These are phyloP conservation scores for Leptobrachium ailaonicum DNA, from an alignment of 2,113 vertebrate species.

Conservation along the genomic window DNA sequence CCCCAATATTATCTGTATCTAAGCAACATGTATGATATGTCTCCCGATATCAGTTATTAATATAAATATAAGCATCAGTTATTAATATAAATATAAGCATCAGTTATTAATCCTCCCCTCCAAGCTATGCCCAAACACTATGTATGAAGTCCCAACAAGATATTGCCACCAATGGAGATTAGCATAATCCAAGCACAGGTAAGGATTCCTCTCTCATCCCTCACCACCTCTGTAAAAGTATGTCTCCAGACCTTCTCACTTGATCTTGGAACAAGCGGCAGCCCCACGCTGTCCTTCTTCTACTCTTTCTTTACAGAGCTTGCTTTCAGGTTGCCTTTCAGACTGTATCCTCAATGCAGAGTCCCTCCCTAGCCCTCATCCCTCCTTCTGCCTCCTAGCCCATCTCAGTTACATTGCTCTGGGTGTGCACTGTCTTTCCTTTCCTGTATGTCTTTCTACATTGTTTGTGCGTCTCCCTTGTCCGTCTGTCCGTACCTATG, in stretches of 20 bases:
- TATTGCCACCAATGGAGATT: too few species aligned
- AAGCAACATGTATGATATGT: neutral
- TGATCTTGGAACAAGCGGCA: slow-evolving; percentile 27
- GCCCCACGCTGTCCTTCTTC: neutral
- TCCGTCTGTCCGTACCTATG: slow-evolving; percentile 13
- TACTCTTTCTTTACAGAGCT: slow-evolving; percentile 25
- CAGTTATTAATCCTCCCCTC: too few species aligned
- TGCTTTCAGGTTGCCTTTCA: slow-evolving; percentile 42
- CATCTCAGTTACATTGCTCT: slow-evolving; percentile 30
- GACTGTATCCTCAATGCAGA: slow-evolving; percentile 38
- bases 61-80: neutral
- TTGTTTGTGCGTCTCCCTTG: slow-evolving; percentile 11
- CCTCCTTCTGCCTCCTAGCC: slow-evolving; percentile 47
- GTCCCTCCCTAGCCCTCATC: slow-evolving; percentile 43
- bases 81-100: neutral
- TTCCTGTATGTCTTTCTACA: slow-evolving; percentile 28
- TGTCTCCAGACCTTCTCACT: neutral
- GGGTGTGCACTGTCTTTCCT: slow-evolving; percentile 34
- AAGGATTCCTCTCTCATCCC: too few species aligned
- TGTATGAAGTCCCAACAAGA: too few species aligned
- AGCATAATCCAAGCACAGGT: too few species aligned
- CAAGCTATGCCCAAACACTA: too few species aligned
- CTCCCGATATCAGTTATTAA: neutral
- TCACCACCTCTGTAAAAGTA: neutral
- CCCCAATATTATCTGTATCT: neutral